These are phyloP conservation scores for Pocillopora verrucosa DNA, from an alignment of 64 coral and sea anemone genomes.

Conservation along the genomic window DNA sequence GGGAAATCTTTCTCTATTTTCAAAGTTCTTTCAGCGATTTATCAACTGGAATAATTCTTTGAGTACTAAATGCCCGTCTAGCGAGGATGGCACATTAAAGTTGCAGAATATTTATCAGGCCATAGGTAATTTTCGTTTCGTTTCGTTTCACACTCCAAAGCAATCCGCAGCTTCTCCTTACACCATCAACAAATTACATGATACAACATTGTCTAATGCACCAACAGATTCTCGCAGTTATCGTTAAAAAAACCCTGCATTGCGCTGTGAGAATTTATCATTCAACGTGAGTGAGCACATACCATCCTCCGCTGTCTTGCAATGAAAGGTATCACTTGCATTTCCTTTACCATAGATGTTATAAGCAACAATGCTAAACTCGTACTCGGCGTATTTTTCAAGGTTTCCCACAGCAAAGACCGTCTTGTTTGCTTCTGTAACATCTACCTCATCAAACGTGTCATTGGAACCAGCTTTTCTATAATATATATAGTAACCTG, in stretches of 20 bases:
- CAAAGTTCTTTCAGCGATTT: no score
- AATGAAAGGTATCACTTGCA: constrained; percentile 18
- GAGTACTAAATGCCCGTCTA: no score
- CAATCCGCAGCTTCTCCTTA: no score
- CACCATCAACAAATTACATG: no score
- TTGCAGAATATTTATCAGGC: no score
- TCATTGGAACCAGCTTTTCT: constrained; percentile 16
- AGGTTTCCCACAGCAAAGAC: not conserved
- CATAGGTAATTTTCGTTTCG: no score
- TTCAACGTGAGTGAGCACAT: not conserved
- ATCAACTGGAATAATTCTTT: no score
- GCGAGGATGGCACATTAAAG: no score
- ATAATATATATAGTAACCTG: constrained; percentile 52
- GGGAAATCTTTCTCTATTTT: no score
- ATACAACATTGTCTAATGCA: not conserved
- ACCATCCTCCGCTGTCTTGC: constrained; percentile 54
- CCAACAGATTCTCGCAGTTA: not conserved
- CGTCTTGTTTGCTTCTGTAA: constrained; percentile 32
- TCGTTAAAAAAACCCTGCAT: not conserved
- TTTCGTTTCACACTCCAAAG: no score
- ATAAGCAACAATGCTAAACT: constrained; percentile 38
- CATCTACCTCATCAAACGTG: not conserved
- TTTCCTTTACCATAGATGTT: constrained; percentile 45
- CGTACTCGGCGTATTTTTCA: constrained; percentile 40
- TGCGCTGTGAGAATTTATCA: not conserved